Evolutionary conservation across 2,888 invertebrate genomes (phyloP), one percentile per base, ranked within the genome.

Genomic region (Drosophila birchii): DNA sequence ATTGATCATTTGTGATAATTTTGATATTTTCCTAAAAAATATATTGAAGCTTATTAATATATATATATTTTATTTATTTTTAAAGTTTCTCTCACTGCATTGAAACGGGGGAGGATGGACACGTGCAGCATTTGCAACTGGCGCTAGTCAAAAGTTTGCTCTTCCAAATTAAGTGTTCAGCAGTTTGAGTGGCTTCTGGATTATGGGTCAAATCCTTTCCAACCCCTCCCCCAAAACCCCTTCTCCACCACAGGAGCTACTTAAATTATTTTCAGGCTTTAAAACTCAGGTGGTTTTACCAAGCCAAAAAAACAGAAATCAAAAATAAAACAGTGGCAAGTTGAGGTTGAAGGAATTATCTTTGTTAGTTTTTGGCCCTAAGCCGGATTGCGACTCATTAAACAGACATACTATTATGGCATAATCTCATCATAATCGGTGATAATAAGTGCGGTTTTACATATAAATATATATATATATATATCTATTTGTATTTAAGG

Each of bases 401-500:
- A 63, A 67, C 64, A 67, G 61, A 67, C 32, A 49, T 49, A 38
- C 39, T 20, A 55, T 41, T 18, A 18, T 11, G 44, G 45, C 59
- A 43, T 71, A 77, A 68, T 79, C 73, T 74, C 58, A 55, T 71
- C 62, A 74, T 79, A 82, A 85, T 82, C 73, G 59, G 80, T 57
- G 68, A 72, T 79, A 68, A 75, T 76, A 78, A 76, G 59, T 75
- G 76, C 70, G 75, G 78, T 75, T 73, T 73, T 62, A 34, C 8
- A 44, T 29, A 44, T 39, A 18, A n/a, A 11, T 43, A 60, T 60
- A 57, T 72, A 41, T 57, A 26, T n/a, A 14, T 69, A 54, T 57
- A 49, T 26, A 26, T 32, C 7, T 47, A 3, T 11, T 26, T 26
- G 5, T 26, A 29, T 29, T 4, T 23, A 3, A 23, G 41, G 53